phyloP scores from a whole-genome alignment of 2,797 vertebrate genomes.

The Allenopithecus nigroviridis region DNA sequence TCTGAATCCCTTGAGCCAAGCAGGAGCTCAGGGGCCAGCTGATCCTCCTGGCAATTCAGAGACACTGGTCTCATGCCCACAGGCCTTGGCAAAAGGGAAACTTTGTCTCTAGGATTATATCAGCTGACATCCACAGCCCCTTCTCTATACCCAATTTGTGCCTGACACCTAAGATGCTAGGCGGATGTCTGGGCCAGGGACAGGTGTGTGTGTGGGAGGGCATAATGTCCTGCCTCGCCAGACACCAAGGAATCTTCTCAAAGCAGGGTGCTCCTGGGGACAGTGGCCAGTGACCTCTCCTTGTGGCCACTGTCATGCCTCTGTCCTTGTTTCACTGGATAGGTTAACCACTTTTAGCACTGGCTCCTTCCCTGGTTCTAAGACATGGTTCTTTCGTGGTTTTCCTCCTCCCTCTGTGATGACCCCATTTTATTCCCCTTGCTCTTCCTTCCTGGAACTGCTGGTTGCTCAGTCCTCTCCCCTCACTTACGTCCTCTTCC shows the following conservation, averaged over 20 bases:
- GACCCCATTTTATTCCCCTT: not conserved
- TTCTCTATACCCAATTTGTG: not conserved
- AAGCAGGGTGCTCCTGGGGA: not conserved
- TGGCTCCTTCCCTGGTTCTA: not conserved
- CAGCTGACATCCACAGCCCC: rapidly evolving
- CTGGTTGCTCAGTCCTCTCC: not conserved
- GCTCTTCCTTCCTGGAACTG: not conserved
- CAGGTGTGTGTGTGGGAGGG: too few species aligned
- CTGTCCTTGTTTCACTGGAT: not conserved
- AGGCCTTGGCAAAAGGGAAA: not conserved
- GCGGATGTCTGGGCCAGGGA: not conserved
- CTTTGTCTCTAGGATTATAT: not conserved
- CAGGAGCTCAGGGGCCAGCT: not conserved
- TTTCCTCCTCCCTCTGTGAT: not conserved
- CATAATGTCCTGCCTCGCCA: not conserved
- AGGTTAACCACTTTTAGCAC: not conserved
- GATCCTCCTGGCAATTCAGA: not conserved
- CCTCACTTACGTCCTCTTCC: not conserved
- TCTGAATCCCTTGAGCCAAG: not conserved
- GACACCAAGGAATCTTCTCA: not conserved
- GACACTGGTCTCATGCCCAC: not conserved
- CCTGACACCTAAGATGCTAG: not conserved
- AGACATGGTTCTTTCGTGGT: too few species aligned
- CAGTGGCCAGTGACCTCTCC: not conserved
- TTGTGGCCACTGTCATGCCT: not conserved